Evolutionary conservation across 2,888 invertebrate species (phyloP).

Genomic region (Drosophila glabriapex): DNA sequence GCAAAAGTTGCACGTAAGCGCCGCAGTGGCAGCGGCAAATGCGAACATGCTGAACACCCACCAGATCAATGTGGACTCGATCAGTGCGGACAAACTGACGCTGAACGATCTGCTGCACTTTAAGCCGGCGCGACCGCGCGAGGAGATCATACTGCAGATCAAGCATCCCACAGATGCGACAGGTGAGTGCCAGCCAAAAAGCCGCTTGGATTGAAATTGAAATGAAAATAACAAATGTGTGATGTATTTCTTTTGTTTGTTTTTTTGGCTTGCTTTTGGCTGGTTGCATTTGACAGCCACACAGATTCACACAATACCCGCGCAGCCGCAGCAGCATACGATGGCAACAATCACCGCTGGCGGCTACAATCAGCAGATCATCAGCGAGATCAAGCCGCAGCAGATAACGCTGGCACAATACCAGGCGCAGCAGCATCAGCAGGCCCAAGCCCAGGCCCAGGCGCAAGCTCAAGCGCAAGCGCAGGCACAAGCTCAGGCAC

Average conservation of each 20-base stretch:
- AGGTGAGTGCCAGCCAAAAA: conserved; percentile 48
- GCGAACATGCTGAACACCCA: conserved; percentile 77
- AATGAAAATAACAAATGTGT: neutral
- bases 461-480: conserved; percentile 49
- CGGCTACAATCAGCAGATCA: conserved; percentile 84
- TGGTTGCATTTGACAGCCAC: conserved; percentile 59
- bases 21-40: conserved; percentile 62
- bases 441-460: conserved; percentile 64
- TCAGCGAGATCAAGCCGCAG: conserved; percentile 83
- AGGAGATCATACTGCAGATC: conserved; percentile 84
- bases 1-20: conserved; percentile 65
- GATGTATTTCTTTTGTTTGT: neutral
- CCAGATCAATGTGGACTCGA: conserved; percentile 82
- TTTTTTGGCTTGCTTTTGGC: neutral
- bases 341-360: conserved; percentile 83
- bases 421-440: conserved; percentile 83
- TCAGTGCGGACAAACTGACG: conserved; percentile 84
- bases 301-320: conserved; percentile 82
- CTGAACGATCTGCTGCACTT: conserved; percentile 84
- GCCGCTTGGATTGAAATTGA: neutral
- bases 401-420: conserved; percentile 83
- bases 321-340: conserved; percentile 79
- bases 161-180: conserved; percentile 82
- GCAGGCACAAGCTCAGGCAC: conserved; percentile 82
- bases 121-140: conserved; percentile 81